phyloP scores from a whole-genome alignment of 2,113 vertebrate genomes.

The Corythornis madagascariensis region DNA sequence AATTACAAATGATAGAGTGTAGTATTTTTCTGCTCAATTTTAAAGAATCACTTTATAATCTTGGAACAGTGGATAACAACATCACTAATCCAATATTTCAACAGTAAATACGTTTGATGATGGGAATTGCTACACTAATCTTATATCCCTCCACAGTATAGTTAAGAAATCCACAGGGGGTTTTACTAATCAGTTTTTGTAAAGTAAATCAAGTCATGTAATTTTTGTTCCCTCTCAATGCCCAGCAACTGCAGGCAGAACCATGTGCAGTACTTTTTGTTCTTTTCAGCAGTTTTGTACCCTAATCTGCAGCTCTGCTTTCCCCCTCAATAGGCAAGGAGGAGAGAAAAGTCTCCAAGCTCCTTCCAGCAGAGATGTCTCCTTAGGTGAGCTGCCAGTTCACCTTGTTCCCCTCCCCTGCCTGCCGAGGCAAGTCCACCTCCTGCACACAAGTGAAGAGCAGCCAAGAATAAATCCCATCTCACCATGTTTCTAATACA shows the following conservation, averaged over 20 bases:
- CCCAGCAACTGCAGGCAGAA: not conserved
- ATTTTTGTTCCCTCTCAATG: slow-evolving; percentile 50
- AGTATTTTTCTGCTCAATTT: slow-evolving; percentile 56
- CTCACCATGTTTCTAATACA: not conserved
- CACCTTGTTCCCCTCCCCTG: not conserved
- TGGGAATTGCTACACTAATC: slow-evolving; percentile 71
- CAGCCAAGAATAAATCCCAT: not conserved
- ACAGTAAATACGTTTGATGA: slow-evolving; percentile 73
- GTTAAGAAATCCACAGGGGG: slow-evolving; percentile 67
- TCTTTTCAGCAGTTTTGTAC: not conserved
- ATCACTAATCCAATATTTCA: slow-evolving; percentile 75
- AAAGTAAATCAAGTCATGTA: slow-evolving; percentile 66
- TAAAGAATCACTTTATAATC: slow-evolving; percentile 73
- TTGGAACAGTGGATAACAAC: slow-evolving; percentile 72
- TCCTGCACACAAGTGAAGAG: not conserved
- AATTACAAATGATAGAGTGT: slow-evolving; percentile 59
- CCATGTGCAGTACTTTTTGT: not conserved
- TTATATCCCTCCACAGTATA: slow-evolving; percentile 62
- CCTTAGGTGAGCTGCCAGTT: not conserved
- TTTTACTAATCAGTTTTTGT: slow-evolving; percentile 70
- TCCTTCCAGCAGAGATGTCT: not conserved
- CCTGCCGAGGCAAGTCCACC: rapidly evolving
- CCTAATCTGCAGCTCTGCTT: not conserved
- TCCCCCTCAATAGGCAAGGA: not conserved
- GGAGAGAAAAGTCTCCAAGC: not conserved